Evolutionary conservation across 2,888 invertebrate species (phyloP).

Genomic region (Drosophila robusta): DNA sequence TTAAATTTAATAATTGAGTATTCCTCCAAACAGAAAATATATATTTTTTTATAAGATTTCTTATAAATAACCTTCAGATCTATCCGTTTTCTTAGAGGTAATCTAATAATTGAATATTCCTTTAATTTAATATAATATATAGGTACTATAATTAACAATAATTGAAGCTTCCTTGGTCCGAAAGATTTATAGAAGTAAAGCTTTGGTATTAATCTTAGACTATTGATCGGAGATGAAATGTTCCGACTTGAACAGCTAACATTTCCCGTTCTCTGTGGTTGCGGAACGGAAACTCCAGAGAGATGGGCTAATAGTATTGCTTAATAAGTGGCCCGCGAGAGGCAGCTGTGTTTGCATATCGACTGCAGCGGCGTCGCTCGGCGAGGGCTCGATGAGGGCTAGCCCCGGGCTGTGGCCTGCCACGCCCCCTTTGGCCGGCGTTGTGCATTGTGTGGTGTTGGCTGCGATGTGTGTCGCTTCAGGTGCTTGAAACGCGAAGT

Average conservation of each 20-base stretch:
- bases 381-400: constrained; percentile 10
- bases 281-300: constrained; percentile 14
- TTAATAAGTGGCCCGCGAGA: constrained; percentile 61
- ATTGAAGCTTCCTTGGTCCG: no score
- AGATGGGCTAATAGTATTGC: constrained; percentile 55
- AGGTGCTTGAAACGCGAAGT: constrained; percentile 62
- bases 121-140: no score
- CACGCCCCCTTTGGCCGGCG: constrained; percentile 48
- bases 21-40: no score
- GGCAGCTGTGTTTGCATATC: constrained; percentile 76
- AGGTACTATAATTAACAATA: no score
- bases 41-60: no score
- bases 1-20: no score
- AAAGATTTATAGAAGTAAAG: no score
- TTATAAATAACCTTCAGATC: no score
- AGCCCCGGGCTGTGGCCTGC: constrained; percentile 41
- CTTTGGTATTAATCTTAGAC: neutral
- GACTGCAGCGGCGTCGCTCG: constrained; percentile 12
- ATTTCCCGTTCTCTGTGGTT: neutral
- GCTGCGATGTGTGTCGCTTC: constrained; percentile 50
- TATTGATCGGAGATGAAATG: no score
- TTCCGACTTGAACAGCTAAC: no score
- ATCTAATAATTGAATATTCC: no score
- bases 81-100: no score
- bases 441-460: constrained; percentile 8